A percentile compares a stretch with the other conserved stretches of the same genome.
Conservation (phyloP, 1,140 invertebrate species). For the Lasaia peninsularis region DNA sequence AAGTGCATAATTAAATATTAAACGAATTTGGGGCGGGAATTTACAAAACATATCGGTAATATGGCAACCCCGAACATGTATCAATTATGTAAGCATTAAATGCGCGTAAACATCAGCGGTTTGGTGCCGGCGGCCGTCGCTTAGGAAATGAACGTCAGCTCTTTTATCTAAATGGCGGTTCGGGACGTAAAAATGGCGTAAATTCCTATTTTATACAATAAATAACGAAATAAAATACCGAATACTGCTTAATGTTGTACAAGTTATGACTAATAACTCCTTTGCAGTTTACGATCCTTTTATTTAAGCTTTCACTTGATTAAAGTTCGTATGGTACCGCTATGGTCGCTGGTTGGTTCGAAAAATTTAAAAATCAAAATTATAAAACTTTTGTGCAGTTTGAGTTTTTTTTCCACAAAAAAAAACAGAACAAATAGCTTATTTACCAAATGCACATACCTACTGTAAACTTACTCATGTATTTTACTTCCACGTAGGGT, state of each 20-base stretch:
- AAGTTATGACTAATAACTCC: slow-evolving; percentile 28
- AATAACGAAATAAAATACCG: slow-evolving; percentile 66
- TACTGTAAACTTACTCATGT: too few species aligned
- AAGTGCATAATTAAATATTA: neutral
- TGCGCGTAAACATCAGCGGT: slow-evolving; percentile 34
- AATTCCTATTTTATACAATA: slow-evolving; percentile 64
- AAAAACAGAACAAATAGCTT: too few species aligned
- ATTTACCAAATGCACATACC: too few species aligned
- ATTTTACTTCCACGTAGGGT: too few species aligned
- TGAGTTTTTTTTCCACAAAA: too few species aligned
- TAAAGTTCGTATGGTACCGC: neutral
- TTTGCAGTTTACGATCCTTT: neutral
- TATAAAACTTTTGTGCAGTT: too few species aligned
- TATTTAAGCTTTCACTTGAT: neutral
- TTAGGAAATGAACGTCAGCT: slow-evolving; percentile 64
- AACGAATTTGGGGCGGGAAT: neutral
- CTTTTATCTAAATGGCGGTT: slow-evolving; percentile 67
- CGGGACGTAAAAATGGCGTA: slow-evolving; percentile 69
- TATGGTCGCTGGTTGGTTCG: too few species aligned
- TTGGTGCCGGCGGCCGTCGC: slow-evolving; percentile 35
- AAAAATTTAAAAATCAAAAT: too few species aligned
- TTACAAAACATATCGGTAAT: neutral
- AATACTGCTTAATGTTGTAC: slow-evolving; percentile 39
- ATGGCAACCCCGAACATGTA: slow-evolving; percentile 12
- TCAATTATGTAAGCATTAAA: slow-evolving; percentile 35